These are phyloP conservation scores for Pachycephus smyrnensis DNA, from an alignment of 2,888 invertebrate genomes.

Conservation along the genomic window DNA sequence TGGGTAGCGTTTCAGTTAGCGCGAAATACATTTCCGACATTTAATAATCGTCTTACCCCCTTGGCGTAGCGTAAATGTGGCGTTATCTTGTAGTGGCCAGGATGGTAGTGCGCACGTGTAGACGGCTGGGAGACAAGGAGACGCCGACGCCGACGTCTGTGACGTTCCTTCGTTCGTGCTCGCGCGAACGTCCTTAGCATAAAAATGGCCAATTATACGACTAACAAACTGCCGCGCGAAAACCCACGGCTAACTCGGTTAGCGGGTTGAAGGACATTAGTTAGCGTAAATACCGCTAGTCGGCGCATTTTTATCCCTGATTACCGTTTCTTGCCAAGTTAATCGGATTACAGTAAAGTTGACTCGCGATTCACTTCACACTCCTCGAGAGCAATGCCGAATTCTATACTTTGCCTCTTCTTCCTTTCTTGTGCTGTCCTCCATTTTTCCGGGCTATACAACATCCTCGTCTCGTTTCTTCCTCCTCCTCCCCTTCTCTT, in stretches of 20 bases:
- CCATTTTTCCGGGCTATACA: not conserved
- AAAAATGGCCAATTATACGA: slow-evolving; percentile 60
- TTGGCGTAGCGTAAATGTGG: slow-evolving; percentile 30
- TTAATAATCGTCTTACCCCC: slow-evolving; percentile 43
- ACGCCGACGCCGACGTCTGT: not conserved
- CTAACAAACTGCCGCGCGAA: slow-evolving; percentile 52
- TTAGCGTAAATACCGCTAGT: slow-evolving; percentile 61
- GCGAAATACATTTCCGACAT: slow-evolving; percentile 37
- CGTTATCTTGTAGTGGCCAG: slow-evolving; percentile 35
- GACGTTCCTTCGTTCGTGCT: slow-evolving; percentile 5
- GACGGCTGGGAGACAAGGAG: not conserved
- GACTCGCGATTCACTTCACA: slow-evolving; percentile 18
- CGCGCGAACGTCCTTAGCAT: slow-evolving; percentile 51
- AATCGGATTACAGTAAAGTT: slow-evolving; percentile 47
- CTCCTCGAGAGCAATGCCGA: slow-evolving; percentile 14
- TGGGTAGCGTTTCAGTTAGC: not conserved
- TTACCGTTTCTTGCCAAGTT: slow-evolving; percentile 59
- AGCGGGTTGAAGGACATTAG: slow-evolving; percentile 60
- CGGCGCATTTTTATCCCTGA: slow-evolving; percentile 62
- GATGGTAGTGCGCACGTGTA: not conserved
- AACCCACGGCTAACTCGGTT: slow-evolving; percentile 49
- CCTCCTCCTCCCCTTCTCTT: not conserved
- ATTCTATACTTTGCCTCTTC: slow-evolving; percentile 9
- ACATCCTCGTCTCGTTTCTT: not conserved
- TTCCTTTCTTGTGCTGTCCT: not conserved